Percentiles rank a stretch among this genome's conserved stretches.
phyloP scores from a whole-genome alignment of 2,888 invertebrate species.

The Dasysyrphus albostriatus region DNA sequence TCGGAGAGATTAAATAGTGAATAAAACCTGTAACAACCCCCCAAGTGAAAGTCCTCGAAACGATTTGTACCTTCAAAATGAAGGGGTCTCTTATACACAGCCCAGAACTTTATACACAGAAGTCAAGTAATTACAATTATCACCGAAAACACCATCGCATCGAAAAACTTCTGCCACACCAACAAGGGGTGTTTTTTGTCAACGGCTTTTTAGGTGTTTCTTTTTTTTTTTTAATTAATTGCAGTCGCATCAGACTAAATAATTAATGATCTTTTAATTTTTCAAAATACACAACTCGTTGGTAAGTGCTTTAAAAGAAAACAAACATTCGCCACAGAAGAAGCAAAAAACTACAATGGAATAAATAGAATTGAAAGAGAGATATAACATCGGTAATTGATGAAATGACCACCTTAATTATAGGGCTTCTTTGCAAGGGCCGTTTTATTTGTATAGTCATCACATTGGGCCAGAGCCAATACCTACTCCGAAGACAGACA shows the following conservation, averaged over 20 bases:
- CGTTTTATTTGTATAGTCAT: constrained; percentile 45
- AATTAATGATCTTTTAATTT: constrained; percentile 72
- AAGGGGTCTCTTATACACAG: constrained; percentile 29
- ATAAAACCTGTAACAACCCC: constrained; percentile 42
- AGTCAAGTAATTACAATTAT: constrained; percentile 73
- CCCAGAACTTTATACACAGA: constrained; percentile 32
- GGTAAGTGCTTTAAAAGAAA: not conserved
- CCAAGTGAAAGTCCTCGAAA: constrained; percentile 43
- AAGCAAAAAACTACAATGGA: not conserved
- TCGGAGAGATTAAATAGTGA: constrained; percentile 7
- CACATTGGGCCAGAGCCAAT: constrained; percentile 37
- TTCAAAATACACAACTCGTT: constrained; percentile 32
- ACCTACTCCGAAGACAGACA: constrained; percentile 21
- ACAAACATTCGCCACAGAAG: not conserved
- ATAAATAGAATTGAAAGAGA: constrained; percentile 46
- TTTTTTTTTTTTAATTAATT: constrained; percentile 48
- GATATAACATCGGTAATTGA: constrained; percentile 70
- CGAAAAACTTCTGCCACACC: constrained; percentile 32
- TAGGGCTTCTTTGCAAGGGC: constrained; percentile 57
- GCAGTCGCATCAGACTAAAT: constrained; percentile 38
- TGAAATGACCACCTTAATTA: constrained; percentile 73
- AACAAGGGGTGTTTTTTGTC: constrained; percentile 66
- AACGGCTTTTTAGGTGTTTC: constrained; percentile 49
- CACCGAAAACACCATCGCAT: constrained; percentile 43
- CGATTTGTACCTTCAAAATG: constrained; percentile 16